phyloP scores from a whole-genome alignment of 2,888 invertebrate species.

The Oscheius myriophilus region DNA sequence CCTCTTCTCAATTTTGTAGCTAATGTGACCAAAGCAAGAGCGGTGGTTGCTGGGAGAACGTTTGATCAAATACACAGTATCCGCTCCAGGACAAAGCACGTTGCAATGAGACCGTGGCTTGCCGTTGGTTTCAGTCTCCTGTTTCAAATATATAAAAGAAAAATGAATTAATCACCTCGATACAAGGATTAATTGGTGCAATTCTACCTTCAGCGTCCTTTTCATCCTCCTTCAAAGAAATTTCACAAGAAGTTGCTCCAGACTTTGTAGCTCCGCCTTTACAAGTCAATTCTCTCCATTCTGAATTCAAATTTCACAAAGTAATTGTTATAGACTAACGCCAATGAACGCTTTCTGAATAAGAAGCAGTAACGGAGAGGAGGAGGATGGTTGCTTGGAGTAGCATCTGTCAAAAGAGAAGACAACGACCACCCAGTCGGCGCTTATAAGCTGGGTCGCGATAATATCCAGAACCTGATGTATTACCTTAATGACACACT shows the following conservation, averaged over 20 bases:
- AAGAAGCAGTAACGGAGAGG: conserved; percentile 5
- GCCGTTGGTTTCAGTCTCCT: conserved; percentile 62
- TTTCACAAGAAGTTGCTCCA: conserved; percentile 58
- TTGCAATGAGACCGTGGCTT: conserved; percentile 65
- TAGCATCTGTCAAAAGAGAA: neutral
- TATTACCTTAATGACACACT: conserved; percentile 16
- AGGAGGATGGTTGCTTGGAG: neutral
- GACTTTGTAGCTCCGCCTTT: conserved; percentile 45
- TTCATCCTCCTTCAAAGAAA: conserved; percentile 59
- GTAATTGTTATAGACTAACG: conserved; percentile 42
- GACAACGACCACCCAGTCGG: neutral
- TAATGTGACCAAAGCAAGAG: conserved; percentile 59
- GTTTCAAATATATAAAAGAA: too few species aligned
- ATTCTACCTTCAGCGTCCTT: conserved; percentile 53
- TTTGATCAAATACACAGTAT: conserved; percentile 62
- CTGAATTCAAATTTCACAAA: conserved; percentile 36
- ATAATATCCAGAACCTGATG: conserved; percentile 25
- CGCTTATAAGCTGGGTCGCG: conserved; percentile 11
- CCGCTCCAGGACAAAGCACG: conserved; percentile 62
- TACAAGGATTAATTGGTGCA: conserved; percentile 56
- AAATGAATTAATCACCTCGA: conserved; percentile 51
- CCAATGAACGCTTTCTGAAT: conserved; percentile 51
- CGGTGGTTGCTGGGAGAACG: conserved; percentile 47
- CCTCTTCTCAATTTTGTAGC: conserved; percentile 61
- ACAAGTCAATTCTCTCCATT: conserved; percentile 66